Conservation (phyloP, 2,888 invertebrate genomes). For the Amiota mariae region DNA sequence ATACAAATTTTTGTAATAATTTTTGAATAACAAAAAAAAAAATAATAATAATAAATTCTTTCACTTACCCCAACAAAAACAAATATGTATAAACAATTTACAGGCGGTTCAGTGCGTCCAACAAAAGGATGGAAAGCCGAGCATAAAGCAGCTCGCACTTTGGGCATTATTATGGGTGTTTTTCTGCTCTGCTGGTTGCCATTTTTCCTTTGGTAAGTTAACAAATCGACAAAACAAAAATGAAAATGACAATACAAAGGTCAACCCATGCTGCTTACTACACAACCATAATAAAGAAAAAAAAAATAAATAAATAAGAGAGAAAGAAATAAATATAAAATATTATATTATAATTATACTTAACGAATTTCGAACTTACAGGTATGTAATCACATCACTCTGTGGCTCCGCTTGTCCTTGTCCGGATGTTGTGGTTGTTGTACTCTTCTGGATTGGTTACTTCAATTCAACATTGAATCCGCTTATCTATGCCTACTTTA, state of each 20-base stretch:
- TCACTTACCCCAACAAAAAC: constrained; percentile 42
- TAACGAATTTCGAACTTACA: constrained; percentile 64
- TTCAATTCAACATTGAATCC: constrained; percentile 97
- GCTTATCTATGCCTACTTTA: constrained; percentile 95
- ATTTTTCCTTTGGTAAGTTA: constrained; percentile 92
- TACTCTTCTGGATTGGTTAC: constrained; percentile 98
- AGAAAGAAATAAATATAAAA: too few species aligned
- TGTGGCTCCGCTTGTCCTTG: constrained; percentile 89
- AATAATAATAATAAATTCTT: constrained; percentile 47
- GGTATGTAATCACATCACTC: constrained; percentile 88
- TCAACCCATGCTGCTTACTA: too few species aligned
- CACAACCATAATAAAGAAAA: too few species aligned
- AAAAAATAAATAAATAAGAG: too few species aligned
- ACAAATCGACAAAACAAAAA: too few species aligned
- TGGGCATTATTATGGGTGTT: constrained; percentile 97
- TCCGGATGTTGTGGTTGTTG: constrained; percentile 89
- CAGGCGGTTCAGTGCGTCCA: constrained; percentile 78
- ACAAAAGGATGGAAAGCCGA: constrained; percentile 90
- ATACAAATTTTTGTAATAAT: too few species aligned
- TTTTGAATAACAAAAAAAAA: constrained; percentile 21
- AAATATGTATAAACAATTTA: constrained; percentile 42
- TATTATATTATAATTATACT: too few species aligned
- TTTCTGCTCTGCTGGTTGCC: constrained; percentile 96
- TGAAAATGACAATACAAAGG: not conserved
- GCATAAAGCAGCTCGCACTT: constrained; percentile 94